Evolutionary conservation across 2,797 vertebrate genomes (phyloP).

Genomic region (Helarctos malayanus): DNA sequence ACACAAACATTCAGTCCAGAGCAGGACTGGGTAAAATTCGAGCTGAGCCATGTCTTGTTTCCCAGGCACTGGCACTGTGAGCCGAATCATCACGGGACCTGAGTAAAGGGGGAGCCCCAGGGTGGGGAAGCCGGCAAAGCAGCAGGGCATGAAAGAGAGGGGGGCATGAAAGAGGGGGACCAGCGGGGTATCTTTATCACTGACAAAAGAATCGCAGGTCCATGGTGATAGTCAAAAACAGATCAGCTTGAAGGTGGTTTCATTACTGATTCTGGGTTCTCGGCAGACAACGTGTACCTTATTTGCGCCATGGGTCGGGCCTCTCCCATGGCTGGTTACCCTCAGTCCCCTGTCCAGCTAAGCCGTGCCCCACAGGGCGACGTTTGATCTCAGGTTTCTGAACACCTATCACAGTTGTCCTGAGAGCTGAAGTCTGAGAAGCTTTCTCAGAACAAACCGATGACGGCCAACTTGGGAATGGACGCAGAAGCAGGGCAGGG

Average conservation of each 20-base stretch:
- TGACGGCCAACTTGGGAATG: background rate
- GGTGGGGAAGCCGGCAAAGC: background rate
- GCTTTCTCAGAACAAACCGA: background rate
- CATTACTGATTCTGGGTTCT: background rate
- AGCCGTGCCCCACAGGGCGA: fast-evolving
- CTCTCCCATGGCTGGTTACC: background rate
- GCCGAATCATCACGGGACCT: background rate
- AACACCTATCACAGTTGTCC: background rate
- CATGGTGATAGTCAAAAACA: background rate
- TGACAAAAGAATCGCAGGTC: background rate
- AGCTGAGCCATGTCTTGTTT: background rate
- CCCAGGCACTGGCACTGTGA: background rate
- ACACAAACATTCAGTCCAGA: background rate
- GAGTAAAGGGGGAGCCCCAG: background rate
- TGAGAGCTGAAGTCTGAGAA: background rate
- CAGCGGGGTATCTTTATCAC: background rate
- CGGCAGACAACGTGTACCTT: background rate
- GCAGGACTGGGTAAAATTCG: background rate
- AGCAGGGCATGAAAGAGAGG: background rate
- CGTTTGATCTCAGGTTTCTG: background rate
- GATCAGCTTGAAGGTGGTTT: background rate
- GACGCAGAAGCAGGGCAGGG: background rate
- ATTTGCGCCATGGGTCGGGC: background rate
- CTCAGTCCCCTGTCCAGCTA: background rate
- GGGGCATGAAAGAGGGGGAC: no score